Evolutionary conservation across 2,797 vertebrate genomes (phyloP).

Genomic region (Gymnodraco acuticeps): DNA sequence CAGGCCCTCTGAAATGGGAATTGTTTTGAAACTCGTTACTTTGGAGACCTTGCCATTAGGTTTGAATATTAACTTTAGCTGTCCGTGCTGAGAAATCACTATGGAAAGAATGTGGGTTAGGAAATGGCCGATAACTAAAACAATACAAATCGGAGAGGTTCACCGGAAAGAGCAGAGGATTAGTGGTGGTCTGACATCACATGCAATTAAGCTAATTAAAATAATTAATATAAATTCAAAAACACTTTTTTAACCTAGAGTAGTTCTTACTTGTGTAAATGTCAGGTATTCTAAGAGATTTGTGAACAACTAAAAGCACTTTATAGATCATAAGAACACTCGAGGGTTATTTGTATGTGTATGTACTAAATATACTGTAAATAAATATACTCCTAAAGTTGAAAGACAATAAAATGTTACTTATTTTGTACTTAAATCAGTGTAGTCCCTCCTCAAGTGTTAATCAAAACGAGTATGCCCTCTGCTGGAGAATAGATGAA

Average conservation of each 20-base stretch:
- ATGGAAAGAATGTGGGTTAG: conserved; percentile 35
- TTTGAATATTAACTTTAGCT: conserved; percentile 81
- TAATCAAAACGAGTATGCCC: conserved; percentile 60
- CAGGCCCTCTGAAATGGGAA: conserved; percentile 41
- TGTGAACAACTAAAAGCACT: neutral
- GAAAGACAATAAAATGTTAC: neutral
- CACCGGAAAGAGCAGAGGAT: neutral
- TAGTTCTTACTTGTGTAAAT: neutral
- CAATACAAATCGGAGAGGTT: conserved; percentile 4
- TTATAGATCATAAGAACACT: neutral
- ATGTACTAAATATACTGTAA: neutral
- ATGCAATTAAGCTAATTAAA: neutral
- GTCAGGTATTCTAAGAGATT: neutral
- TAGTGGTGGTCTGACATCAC: neutral
- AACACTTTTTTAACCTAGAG: neutral
- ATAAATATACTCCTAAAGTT: neutral
- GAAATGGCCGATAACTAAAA: conserved; percentile 16
- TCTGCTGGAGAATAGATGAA: conserved; percentile 66
- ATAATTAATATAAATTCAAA: neutral
- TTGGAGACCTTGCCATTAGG: conserved; percentile 68
- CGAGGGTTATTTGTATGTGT: neutral
- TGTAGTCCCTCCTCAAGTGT: neutral
- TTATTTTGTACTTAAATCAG: neutral
- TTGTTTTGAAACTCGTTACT: conserved; percentile 70
- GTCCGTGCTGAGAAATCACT: conserved; percentile 57